phyloP scores from a whole-genome alignment of 2,888 invertebrate species.

The Meliscaeva auricollis region DNA sequence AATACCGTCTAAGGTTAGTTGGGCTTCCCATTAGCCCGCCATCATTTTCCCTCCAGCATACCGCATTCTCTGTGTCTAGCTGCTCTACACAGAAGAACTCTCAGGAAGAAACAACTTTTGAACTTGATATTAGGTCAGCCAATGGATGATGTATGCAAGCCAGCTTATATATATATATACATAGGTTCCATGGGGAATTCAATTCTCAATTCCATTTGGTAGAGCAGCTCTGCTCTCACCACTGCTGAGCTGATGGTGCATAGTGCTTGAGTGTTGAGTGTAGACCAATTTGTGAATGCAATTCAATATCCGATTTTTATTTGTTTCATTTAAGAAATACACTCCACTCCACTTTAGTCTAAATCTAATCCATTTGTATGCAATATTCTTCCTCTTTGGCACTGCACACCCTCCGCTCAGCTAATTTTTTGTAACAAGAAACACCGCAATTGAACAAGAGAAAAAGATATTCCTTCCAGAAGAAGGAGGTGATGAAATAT shows the following conservation, averaged over 20 bases:
- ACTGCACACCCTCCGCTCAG: neutral
- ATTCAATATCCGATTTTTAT: constrained; percentile 28
- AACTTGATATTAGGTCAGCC: constrained; percentile 67
- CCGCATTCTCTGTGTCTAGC: neutral
- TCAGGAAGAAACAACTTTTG: constrained; percentile 30
- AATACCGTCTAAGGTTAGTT: constrained; percentile 72
- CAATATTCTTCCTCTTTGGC: neutral
- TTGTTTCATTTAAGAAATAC: constrained; percentile 22
- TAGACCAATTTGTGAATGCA: constrained; percentile 51
- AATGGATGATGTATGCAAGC: constrained; percentile 58
- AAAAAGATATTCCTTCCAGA: constrained; percentile 1
- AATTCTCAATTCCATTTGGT: constrained; percentile 18
- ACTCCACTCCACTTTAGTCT: neutral
- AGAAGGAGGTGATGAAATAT: constrained; percentile 25
- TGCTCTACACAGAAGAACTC: neutral
- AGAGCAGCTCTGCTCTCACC: neutral
- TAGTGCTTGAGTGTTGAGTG: neutral
- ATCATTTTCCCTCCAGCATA: constrained; percentile 54
- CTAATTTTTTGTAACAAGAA: too few species aligned
- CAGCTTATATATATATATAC: neutral
- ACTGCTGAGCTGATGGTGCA: neutral
- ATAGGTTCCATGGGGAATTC: constrained; percentile 60
- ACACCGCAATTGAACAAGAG: neutral
- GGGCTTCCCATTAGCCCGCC: constrained; percentile 59
- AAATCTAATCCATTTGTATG: constrained; percentile 37